Evolutionary conservation across 2,113 vertebrate genomes (phyloP), one percentile per base, ranked within the genome.

Genomic region (Naja naja): DNA sequence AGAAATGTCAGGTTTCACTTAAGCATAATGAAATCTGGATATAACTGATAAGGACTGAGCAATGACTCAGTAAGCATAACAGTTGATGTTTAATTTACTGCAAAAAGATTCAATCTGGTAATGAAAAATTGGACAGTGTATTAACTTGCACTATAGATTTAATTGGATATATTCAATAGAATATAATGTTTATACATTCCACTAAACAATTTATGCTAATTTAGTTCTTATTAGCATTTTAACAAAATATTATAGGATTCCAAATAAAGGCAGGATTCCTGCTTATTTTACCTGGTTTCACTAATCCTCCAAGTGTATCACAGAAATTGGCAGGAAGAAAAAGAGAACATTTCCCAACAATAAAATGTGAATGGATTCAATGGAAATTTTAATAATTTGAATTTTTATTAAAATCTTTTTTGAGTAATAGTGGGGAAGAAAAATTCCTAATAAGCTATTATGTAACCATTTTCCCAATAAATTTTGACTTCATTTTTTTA

Each of bases 401-500:
- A 74, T 34, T 81, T 39, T 12, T 30, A 12, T 53, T 43, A 45
- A 81, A 55, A 16, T 58, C 10, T 11, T 9, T 91, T 39, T 2
- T 16, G 11, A 10, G 30, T 1, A 47, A n/a, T 16, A 11, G 22
- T 12, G 2, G 49, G n/a, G 25, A 49, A 27, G 43, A 43, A 89
- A 45, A 43, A 43, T 4, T 20, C 22, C 27, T 30, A 18, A 85
- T 30, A 87, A 34, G 23, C 3, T 34, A 18, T 49, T 12, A 87
- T 23, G 9, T 39, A 56, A 34, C 12, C 16, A 47, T 64, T 88
- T 92, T 53, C 45, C 23, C 58, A 53, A 55, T 52, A 91, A 49
- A 47, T 55, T 47, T n/a, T 6, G 54, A 20, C 5, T 39, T 16
- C 93, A 94, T 93, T 10, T 34, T 74, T 95, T 91, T 27, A 88